Conservation (phyloP, 2,113 vertebrate species). For the Pseudorasbora parva region DNA sequence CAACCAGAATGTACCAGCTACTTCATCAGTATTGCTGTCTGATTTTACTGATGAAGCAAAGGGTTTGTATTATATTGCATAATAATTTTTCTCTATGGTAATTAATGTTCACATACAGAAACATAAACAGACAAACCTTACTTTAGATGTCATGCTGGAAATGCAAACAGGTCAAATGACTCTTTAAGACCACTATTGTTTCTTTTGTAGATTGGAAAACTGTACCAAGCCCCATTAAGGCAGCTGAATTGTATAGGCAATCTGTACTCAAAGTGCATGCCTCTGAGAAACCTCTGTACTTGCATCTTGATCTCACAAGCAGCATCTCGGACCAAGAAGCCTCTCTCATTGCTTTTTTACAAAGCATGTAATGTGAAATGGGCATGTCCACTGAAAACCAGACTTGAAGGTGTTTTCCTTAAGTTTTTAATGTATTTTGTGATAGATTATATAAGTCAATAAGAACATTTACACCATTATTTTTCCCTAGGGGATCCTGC, state of each 20-base stretch:
- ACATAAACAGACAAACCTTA: too few species aligned
- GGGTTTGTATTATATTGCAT: not conserved
- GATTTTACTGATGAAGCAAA: not conserved
- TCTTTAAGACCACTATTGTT: not conserved
- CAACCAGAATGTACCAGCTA: not conserved
- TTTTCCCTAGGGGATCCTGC: not conserved
- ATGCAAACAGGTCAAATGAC: not conserved
- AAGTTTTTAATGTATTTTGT: not conserved
- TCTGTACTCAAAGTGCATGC: not conserved
- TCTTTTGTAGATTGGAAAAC: conserved; percentile 15
- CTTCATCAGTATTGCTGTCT: not conserved
- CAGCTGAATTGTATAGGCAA: not conserved
- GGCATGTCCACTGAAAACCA: not conserved
- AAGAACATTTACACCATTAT: not conserved
- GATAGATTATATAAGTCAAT: not conserved
- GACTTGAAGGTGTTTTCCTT: not conserved
- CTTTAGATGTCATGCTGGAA: too few species aligned
- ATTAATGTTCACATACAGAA: not conserved
- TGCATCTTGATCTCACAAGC: not conserved
- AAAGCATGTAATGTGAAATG: not conserved
- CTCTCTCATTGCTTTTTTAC: not conserved
- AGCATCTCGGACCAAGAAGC: not conserved
- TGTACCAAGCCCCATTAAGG: not conserved
- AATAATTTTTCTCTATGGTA: not conserved
- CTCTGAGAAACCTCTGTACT: not conserved